phyloP scores from a whole-genome alignment of 2,888 invertebrate species.

The Pseudoips prasinana region DNA sequence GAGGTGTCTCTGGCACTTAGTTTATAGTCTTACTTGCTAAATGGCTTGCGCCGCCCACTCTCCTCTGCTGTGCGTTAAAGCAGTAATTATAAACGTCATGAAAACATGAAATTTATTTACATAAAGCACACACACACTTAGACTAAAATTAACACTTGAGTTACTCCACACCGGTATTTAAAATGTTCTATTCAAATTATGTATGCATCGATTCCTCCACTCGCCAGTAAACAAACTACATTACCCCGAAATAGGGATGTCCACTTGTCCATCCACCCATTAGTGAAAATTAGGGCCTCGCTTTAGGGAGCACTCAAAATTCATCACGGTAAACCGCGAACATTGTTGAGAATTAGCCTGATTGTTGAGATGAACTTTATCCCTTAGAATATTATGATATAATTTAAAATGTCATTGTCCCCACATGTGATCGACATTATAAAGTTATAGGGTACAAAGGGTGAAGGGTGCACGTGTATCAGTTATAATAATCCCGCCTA shows the following conservation, averaged over 20 bases:
- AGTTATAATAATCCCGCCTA: slow-evolving; percentile 42
- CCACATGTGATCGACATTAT: slow-evolving; percentile 43
- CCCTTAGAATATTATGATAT: slow-evolving; percentile 51
- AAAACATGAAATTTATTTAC: too few species aligned
- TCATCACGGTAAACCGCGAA: slow-evolving; percentile 48
- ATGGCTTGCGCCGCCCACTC: too few species aligned
- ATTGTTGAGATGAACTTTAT: slow-evolving; percentile 30
- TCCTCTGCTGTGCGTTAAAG: too few species aligned
- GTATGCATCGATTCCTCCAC: slow-evolving; percentile 19
- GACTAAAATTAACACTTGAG: too few species aligned
- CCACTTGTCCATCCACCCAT: slow-evolving; percentile 47
- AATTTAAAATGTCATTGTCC: slow-evolving; percentile 75
- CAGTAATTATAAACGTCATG: too few species aligned
- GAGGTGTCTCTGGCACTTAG: too few species aligned
- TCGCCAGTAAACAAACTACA: slow-evolving; percentile 10
- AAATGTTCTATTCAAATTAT: slow-evolving; percentile 2
- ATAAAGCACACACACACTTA: too few species aligned
- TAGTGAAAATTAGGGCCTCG: slow-evolving; percentile 64
- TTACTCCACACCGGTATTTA: too few species aligned
- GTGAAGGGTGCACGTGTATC: slow-evolving; percentile 69
- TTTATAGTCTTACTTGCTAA: too few species aligned
- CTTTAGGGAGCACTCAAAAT: slow-evolving; percentile 47
- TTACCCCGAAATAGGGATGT: slow-evolving; percentile 50
- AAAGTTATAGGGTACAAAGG: slow-evolving; percentile 65
- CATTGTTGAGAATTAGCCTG: slow-evolving; percentile 59